Conservation (phyloP, 1,140 invertebrate species). For the Drosophila truncata region DNA sequence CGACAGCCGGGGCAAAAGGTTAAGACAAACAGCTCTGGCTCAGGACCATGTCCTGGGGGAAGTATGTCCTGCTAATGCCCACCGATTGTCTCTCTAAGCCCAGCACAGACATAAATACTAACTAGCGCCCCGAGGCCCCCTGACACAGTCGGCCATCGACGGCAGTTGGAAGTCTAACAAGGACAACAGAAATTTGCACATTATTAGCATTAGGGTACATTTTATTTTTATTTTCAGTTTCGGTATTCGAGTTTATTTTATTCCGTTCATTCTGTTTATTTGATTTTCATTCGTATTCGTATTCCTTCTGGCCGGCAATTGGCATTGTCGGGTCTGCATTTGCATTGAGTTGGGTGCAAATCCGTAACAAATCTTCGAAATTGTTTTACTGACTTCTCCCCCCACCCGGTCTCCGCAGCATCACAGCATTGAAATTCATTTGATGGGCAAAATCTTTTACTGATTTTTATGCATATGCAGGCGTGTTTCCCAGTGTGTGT, state of each 20-base stretch:
- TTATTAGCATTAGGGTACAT: constrained; percentile 71
- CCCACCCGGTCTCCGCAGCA: no score
- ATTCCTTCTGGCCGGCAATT: constrained; percentile 25
- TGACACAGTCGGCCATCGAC: constrained; percentile 13
- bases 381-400: constrained; percentile 62
- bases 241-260: constrained; percentile 33
- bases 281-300: constrained; percentile 39
- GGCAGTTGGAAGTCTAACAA: background rate
- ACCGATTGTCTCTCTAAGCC: constrained; percentile 50
- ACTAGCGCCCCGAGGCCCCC: constrained; percentile 59
- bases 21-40: constrained; percentile 58
- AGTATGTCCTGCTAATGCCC: constrained; percentile 53
- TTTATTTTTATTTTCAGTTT: constrained; percentile 69
- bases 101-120: constrained; percentile 60
- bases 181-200: constrained; percentile 64
- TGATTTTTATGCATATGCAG: constrained; percentile 51
- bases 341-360: constrained; percentile 70
- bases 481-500: constrained; percentile 3
- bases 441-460: constrained; percentile 61
- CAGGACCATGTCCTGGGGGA: constrained; percentile 34
- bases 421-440: constrained; percentile 65
- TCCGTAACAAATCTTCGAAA: constrained; percentile 75
- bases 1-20: constrained; percentile 43
- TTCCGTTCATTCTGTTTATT: constrained; percentile 33
- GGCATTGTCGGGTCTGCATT: constrained; percentile 27